These are phyloP conservation scores for Eulemur rubriventer DNA, from an alignment of 2,797 vertebrate genomes.

Conservation along the genomic window DNA sequence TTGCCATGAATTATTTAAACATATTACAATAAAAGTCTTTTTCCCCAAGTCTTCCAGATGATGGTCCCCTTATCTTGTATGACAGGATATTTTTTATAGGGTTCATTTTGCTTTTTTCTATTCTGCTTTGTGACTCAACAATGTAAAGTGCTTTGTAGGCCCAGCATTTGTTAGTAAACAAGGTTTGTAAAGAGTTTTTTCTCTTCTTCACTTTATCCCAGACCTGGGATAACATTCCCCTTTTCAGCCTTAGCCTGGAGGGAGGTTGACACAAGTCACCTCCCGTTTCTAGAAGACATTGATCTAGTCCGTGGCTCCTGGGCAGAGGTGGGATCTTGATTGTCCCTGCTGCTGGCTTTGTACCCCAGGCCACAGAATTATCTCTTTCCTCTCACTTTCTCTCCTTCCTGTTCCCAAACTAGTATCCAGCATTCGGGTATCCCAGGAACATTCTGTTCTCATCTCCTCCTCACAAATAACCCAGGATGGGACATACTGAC, in stretches of 20 bases:
- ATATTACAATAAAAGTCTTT: background rate
- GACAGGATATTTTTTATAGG: background rate
- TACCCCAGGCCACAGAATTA: background rate
- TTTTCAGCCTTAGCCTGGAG: background rate
- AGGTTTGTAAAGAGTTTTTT: background rate
- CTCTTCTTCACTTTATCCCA: background rate
- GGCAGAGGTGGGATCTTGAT: background rate
- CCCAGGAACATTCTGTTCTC: background rate
- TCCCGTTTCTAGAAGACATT: background rate
- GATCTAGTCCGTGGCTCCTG: background rate
- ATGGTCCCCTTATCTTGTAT: background rate
- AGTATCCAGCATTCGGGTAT: background rate
- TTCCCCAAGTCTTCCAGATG: background rate
- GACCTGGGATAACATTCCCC: background rate
- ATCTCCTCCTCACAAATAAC: background rate
- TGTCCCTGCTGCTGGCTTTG: background rate
- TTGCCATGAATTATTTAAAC: background rate
- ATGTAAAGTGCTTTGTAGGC: background rate
- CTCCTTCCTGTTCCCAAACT: background rate
- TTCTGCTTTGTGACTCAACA: background rate
- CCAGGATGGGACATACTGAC: background rate
- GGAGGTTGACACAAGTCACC: background rate
- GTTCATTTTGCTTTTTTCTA: background rate
- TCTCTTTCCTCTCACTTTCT: background rate
- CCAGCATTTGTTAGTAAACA: background rate